Conservation (phyloP, 2,797 vertebrate species). For the Periophthalmus magnuspinnatus region DNA sequence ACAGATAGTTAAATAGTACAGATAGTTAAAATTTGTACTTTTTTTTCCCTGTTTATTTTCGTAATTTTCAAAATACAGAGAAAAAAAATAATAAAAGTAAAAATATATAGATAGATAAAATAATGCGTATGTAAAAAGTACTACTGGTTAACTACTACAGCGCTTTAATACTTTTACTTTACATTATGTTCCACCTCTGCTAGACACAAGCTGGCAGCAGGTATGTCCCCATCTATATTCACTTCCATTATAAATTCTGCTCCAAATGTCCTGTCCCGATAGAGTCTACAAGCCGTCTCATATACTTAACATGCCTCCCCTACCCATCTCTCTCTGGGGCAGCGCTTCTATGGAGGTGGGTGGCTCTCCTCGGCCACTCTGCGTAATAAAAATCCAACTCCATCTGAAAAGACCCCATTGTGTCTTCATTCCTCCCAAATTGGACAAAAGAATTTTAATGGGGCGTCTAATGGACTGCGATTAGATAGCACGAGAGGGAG, state of each 20-base stretch:
- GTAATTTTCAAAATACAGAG: too few species aligned
- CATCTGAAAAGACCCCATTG: constrained; percentile 76
- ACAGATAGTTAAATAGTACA: too few species aligned
- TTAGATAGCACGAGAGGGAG: constrained; percentile 69
- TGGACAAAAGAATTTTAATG: constrained; percentile 85
- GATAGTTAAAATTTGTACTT: too few species aligned
- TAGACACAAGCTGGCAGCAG: not conserved
- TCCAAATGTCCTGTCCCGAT: not conserved
- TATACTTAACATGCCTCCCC: not conserved
- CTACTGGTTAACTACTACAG: too few species aligned
- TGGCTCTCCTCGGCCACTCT: constrained; percentile 68
- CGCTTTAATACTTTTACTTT: too few species aligned
- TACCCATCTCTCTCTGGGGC: constrained; percentile 9
- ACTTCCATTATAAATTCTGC: not conserved
- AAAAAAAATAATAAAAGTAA: too few species aligned
- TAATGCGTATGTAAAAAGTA: too few species aligned
- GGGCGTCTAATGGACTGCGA: constrained; percentile 78
- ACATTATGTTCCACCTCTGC: too few species aligned
- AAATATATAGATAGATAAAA: too few species aligned
- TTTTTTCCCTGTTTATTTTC: too few species aligned
- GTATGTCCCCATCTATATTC: not conserved
- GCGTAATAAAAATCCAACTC: constrained; percentile 74
- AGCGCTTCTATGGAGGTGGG: constrained; percentile 57
- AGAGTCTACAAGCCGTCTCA: not conserved
- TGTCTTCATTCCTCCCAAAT: constrained; percentile 77